phyloP scores from a whole-genome alignment of 1,140 invertebrate species.

The Hormaphis cornu region DNA sequence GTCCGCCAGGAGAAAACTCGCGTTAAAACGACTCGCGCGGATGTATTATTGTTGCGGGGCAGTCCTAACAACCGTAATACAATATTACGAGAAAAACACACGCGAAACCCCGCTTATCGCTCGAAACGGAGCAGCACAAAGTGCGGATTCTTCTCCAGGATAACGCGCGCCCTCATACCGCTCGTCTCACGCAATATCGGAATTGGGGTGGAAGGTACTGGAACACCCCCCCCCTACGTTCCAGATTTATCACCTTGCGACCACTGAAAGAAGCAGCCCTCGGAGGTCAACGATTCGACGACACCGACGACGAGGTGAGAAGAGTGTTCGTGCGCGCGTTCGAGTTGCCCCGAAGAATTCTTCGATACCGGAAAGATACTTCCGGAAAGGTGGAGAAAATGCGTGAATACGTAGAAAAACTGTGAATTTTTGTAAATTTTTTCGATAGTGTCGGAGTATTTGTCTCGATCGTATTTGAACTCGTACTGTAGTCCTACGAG shows the following conservation, averaged over 20 bases:
- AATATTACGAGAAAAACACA: no score
- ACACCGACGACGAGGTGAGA: conserved; percentile 18
- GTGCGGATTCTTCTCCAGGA: conserved; percentile 34
- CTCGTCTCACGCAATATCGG: conserved; percentile 27
- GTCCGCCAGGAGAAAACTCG: no score
- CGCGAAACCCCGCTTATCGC: background rate
- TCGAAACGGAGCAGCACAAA: conserved; percentile 6
- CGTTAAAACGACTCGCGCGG: no score
- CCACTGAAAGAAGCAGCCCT: conserved; percentile 31
- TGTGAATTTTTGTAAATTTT: no score
- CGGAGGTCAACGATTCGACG: conserved; percentile 21
- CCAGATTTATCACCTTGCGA: conserved; percentile 39
- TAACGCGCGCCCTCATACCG: conserved; percentile 38
- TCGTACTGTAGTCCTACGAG: no score
- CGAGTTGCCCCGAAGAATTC: background rate
- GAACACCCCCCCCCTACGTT: conserved; percentile 40
- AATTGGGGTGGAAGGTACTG: conserved; percentile 40
- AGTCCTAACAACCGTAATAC: no score
- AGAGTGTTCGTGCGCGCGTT: background rate
- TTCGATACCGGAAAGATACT: conserved; percentile 4
- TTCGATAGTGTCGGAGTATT: no score
- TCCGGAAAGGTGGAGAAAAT: conserved; percentile 14
- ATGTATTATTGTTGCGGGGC: no score
- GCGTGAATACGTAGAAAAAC: conserved; percentile 23
- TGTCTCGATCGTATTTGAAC: no score